Percentiles rank a stretch among this genome's conserved stretches.
phyloP scores from a whole-genome alignment of 2,113 vertebrate genomes.

The Motacilla tschutschensis region DNA sequence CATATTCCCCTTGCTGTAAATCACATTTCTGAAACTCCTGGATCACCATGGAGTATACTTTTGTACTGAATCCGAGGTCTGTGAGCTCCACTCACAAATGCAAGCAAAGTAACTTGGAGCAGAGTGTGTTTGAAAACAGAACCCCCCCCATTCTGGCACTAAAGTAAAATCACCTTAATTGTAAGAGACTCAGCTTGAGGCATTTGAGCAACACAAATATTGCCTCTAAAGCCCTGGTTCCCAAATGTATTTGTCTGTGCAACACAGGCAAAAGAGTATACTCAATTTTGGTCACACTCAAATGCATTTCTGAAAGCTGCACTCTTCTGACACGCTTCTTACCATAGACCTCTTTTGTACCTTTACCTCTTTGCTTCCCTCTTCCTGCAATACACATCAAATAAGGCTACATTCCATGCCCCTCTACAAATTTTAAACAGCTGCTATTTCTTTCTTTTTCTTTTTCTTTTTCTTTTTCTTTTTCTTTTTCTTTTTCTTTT shows the following conservation, averaged over 20 bases:
- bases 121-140: neutral
- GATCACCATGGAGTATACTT: neutral
- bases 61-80: neutral
- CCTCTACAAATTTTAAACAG: slow-evolving; percentile 28
- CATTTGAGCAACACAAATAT: neutral
- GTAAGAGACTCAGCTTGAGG: neutral
- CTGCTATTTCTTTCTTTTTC: neutral
- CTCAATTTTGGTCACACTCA: neutral
- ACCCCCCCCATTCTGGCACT: neutral
- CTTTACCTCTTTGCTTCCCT: neutral
- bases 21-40: neutral
- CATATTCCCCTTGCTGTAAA: neutral
- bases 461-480: neutral
- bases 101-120: neutral
- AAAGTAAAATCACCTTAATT: neutral
- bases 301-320: neutral
- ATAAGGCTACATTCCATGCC: neutral
- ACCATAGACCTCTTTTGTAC: neutral
- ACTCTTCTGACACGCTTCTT: neutral
- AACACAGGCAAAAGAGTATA: neutral
- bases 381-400: neutral
- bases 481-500: neutral
- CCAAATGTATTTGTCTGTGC: neutral
- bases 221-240: neutral
- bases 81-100: neutral